These are phyloP conservation scores for Hedya salicella DNA, from an alignment of 2,888 invertebrate species.

Conservation along the genomic window DNA sequence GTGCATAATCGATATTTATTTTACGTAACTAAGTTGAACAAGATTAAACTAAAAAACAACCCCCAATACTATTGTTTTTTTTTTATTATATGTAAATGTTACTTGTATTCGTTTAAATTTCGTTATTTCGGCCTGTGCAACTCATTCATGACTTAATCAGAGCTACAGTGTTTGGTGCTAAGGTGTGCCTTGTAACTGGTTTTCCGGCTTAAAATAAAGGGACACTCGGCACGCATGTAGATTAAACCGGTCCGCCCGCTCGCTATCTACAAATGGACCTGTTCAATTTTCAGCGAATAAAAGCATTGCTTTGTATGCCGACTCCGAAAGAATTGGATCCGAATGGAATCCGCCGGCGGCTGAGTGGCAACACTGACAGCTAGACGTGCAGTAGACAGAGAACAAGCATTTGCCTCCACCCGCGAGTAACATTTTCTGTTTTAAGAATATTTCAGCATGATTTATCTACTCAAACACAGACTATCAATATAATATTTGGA, in stretches of 20 bases:
- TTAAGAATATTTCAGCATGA: background rate
- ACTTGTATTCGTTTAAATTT: too few relatives aligned
- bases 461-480: background rate
- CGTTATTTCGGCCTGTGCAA: too few relatives aligned
- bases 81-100: too few relatives aligned
- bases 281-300: background rate
- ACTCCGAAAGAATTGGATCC: slow-evolving; percentile 10
- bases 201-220: background rate
- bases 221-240: background rate
- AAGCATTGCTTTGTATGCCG: slow-evolving; percentile 8
- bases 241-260: background rate
- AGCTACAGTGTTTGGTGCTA: too few relatives aligned
- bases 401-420: background rate
- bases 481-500: too few relatives aligned
- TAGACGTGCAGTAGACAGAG: slow-evolving; percentile 15
- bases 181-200: background rate
- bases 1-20: too few relatives aligned
- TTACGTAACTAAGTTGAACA: too few relatives aligned
- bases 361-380: slow-evolving; percentile 1
- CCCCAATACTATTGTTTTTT: too few relatives aligned
- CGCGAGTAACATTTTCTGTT: background rate
- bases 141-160: too few relatives aligned
- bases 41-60: too few relatives aligned
- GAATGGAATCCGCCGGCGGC: background rate
- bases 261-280: slow-evolving; percentile 6